Percentiles rank a stretch among this genome's conserved stretches.
Evolutionary conservation across 1,140 invertebrate genomes (phyloP).

Genomic region (Pogonomyrmex californicus): DNA sequence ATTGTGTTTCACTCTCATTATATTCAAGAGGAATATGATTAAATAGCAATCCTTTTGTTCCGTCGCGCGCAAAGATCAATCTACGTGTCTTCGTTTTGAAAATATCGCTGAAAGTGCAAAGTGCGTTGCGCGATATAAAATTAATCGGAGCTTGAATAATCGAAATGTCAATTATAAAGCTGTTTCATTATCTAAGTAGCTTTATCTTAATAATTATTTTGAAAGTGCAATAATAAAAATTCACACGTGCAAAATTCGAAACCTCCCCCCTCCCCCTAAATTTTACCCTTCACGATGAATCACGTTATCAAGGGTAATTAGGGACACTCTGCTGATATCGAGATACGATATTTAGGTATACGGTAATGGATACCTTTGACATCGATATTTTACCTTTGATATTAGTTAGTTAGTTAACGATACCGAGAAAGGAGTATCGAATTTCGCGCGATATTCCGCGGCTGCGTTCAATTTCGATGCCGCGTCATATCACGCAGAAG

Average conservation of each 20-base stretch:
- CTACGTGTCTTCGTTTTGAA: not conserved
- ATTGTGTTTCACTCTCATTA: constrained; percentile 6
- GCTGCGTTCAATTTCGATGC: constrained; percentile 39
- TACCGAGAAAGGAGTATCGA: constrained; percentile 29
- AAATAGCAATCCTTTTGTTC: constrained; percentile 20
- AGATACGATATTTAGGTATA: not conserved
- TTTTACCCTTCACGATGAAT: not conserved
- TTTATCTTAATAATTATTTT: not conserved
- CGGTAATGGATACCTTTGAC: constrained; percentile 30
- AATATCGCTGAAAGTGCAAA: not conserved
- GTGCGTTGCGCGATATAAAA: not conserved
- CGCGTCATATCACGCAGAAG: constrained; percentile 29
- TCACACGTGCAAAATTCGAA: not conserved
- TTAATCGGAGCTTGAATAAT: not conserved
- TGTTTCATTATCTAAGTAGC: not conserved
- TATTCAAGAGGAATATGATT: constrained; percentile 5
- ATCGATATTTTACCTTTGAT: constrained; percentile 30
- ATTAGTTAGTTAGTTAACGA: constrained; percentile 32
- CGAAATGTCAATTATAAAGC: not conserved
- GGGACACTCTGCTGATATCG: not conserved
- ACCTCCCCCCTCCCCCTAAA: not conserved
- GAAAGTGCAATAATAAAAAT: not conserved
- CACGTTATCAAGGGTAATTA: not conserved
- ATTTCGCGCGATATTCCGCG: constrained; percentile 35
- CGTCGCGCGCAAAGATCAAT: not conserved